phyloP scores from a whole-genome alignment of 2,113 vertebrate genomes.

The human region DNA sequence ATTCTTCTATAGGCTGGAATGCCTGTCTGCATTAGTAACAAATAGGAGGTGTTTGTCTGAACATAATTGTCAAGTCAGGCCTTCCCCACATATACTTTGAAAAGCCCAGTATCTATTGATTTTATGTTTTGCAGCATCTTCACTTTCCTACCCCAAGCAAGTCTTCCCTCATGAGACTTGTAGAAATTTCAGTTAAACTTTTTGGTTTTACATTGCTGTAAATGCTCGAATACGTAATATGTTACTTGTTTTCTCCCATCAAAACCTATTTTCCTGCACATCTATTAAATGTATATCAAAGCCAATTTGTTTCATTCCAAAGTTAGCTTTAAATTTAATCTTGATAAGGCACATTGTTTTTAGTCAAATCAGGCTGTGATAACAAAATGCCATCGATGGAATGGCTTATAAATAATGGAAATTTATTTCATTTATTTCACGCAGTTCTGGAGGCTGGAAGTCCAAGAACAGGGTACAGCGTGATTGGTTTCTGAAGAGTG shows the following conservation, averaged over 20 bases:
- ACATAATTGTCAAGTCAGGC: conserved; percentile 12
- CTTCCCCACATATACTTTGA: background rate
- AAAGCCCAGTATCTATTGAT: background rate
- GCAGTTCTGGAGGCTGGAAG: background rate
- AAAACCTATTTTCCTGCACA: background rate
- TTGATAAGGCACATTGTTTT: background rate
- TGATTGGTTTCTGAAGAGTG: background rate
- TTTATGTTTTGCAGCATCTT: background rate
- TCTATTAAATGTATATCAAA: background rate
- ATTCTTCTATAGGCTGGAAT: background rate
- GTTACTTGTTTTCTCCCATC: background rate
- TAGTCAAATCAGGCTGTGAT: background rate
- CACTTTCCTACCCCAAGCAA: background rate
- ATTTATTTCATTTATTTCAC: background rate
- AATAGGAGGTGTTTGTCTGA: background rate
- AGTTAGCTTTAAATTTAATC: conserved; percentile 38
- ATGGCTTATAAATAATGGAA: background rate
- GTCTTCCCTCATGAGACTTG: background rate
- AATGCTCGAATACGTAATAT: background rate
- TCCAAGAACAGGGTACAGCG: background rate
- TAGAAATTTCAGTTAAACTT: conserved; percentile 11
- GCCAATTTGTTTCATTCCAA: conserved; percentile 34
- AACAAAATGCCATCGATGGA: background rate
- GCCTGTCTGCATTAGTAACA: conserved; percentile 10
- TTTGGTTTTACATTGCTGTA: background rate